Evolutionary conservation across 2,113 vertebrate species (phyloP).

Genomic region (Megaceryle torquata): DNA sequence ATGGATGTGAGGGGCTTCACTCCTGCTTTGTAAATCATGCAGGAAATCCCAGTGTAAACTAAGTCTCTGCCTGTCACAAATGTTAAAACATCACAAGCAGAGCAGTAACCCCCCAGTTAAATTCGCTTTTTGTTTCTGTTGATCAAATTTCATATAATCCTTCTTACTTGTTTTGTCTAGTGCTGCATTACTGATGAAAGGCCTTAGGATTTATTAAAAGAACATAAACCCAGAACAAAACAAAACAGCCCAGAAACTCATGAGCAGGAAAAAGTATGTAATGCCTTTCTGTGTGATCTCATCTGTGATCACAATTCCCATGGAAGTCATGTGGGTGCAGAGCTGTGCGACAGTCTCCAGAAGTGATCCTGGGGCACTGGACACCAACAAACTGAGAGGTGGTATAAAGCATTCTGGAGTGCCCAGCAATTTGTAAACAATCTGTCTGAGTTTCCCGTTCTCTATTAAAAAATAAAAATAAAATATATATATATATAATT

Average conservation of each 20-base stretch:
- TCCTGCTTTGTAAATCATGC: conserved; percentile 13
- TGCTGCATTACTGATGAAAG: conserved; percentile 35
- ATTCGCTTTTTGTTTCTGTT: neutral
- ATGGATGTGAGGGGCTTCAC: neutral
- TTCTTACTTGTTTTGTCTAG: conserved; percentile 44
- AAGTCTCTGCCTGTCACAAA: neutral
- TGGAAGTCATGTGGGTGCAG: neutral
- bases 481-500: too few species aligned
- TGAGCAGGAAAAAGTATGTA: neutral
- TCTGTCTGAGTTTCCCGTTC: neutral
- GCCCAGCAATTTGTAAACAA: neutral
- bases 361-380: fast-evolving
- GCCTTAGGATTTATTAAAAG: conserved; percentile 12
- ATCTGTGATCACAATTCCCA: neutral
- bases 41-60: conserved; percentile 24
- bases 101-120: neutral
- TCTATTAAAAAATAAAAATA: neutral
- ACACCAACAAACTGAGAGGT: neutral
- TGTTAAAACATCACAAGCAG: conserved; percentile 6
- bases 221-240: conserved; percentile 8
- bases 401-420: neutral
- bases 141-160: conserved; percentile 48
- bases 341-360: neutral
- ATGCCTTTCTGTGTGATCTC: neutral
- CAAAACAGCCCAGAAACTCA: neutral